A percentile compares a stretch with the other conserved stretches of the same genome.
phyloP scores from a whole-genome alignment of 2,888 invertebrate genomes.

The Agrochola litura region DNA sequence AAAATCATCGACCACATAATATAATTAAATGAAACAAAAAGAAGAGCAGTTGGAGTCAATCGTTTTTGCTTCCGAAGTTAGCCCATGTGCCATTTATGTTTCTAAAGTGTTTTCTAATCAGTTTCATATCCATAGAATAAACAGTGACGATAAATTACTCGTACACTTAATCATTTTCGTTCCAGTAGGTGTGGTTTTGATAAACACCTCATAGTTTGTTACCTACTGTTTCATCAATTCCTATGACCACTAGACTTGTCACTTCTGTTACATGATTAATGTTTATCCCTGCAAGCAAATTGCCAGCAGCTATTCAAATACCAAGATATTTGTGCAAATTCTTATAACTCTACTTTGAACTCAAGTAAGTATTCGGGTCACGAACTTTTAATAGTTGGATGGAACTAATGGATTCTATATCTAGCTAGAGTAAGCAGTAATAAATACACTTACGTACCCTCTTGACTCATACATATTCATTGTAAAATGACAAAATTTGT shows the following conservation, averaged over 20 bases:
- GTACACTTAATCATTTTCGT: slow-evolving; percentile 44
- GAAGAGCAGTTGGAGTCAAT: neutral
- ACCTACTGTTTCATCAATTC: slow-evolving; percentile 40
- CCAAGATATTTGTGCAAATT: slow-evolving; percentile 52
- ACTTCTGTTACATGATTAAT: slow-evolving; percentile 48
- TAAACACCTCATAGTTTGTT: slow-evolving; percentile 25
- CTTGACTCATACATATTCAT: neutral
- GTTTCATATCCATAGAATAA: slow-evolving; percentile 56
- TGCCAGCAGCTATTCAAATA: slow-evolving; percentile 53
- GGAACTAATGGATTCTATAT: slow-evolving; percentile 25
- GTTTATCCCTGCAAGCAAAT: slow-evolving; percentile 66
- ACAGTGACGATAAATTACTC: slow-evolving; percentile 48
- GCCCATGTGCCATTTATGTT: slow-evolving; percentile 1
- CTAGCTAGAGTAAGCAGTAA: neutral
- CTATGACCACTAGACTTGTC: slow-evolving; percentile 39
- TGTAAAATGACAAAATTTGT: neutral
- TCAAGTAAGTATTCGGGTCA: slow-evolving; percentile 41
- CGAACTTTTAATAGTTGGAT: slow-evolving; percentile 20
- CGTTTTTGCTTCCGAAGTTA: neutral
- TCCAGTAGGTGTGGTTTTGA: slow-evolving; percentile 59
- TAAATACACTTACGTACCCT: neutral
- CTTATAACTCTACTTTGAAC: slow-evolving; percentile 38
- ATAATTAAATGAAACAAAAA: no score
- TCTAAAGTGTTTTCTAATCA: slow-evolving; percentile 35
- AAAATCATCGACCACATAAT: no score